These are phyloP conservation scores for Ianthella basta DNA, from an alignment of 37 sponge, comb jelly and placozoan species.

Conservation along the genomic window DNA sequence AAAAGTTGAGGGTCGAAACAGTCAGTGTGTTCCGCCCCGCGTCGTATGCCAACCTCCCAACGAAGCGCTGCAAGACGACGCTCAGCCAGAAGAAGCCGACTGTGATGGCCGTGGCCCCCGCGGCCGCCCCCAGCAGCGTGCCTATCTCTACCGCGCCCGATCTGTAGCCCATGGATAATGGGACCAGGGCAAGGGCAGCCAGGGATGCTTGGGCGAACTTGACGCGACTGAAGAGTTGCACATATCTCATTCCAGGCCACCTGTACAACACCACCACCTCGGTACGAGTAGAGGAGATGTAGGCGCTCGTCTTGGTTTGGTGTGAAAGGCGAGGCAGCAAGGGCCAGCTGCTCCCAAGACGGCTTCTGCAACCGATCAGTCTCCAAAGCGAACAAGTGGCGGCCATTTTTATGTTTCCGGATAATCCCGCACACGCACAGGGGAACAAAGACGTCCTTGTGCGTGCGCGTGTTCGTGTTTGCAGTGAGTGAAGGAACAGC, in stretches of 20 bases:
- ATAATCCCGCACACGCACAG: background rate
- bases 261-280: slow-evolving; percentile 45
- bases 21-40: background rate
- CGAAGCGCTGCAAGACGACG: slow-evolving; percentile 51
- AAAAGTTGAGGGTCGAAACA: slow-evolving; percentile 73
- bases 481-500: background rate
- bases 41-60: slow-evolving; percentile 55
- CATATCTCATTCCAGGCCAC: slow-evolving; percentile 69
- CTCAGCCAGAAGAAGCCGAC: slow-evolving; percentile 50
- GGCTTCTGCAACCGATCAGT: too few relatives aligned
- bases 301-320: too few relatives aligned
- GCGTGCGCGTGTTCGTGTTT: background rate
- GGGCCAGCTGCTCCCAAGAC: too few relatives aligned
- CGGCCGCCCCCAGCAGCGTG: slow-evolving; percentile 31
- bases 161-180: slow-evolving; percentile 53
- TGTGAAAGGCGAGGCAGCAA: too few relatives aligned
- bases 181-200: slow-evolving; percentile 46
- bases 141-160: slow-evolving; percentile 17
- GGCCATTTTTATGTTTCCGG: background rate
- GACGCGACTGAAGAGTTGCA: slow-evolving; percentile 66
- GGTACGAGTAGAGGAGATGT: background rate
- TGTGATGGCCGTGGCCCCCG: slow-evolving; percentile 56
- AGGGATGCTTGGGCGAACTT: slow-evolving; percentile 65
- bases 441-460: slow-evolving; percentile 3
- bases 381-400: too few relatives aligned